Percentiles rank a stretch among this genome's conserved stretches.
Conservation (phyloP, 2,113 vertebrate species). For the Poeciliopsis occidentalis region DNA sequence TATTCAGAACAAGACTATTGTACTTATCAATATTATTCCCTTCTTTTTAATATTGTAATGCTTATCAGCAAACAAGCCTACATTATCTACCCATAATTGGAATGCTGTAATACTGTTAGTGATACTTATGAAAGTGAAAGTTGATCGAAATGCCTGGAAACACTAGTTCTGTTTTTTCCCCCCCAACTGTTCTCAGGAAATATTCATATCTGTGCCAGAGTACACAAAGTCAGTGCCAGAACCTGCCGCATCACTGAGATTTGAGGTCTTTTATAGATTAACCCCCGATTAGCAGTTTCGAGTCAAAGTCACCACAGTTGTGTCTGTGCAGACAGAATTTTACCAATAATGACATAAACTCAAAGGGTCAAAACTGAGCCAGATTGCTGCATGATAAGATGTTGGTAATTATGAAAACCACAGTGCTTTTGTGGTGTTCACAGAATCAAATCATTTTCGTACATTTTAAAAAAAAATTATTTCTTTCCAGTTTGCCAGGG, state of each 20-base stretch:
- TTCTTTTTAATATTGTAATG: conserved; percentile 35
- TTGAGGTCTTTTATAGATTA: conserved; percentile 50
- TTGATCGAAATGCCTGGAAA: background rate
- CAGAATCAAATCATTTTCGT: background rate
- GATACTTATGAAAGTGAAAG: conserved; percentile 14
- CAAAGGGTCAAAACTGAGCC: conserved; percentile 24
- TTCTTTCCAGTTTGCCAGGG: conserved; percentile 89
- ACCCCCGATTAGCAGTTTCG: conserved; percentile 53
- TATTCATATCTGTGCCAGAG: conserved; percentile 41
- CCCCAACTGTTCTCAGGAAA: conserved; percentile 46
- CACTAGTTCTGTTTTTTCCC: conserved; percentile 36
- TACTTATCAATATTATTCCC: conserved; percentile 26
- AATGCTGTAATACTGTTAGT: conserved; percentile 6
- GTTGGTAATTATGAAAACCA: conserved; percentile 21
- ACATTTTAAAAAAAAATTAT: accelerated
- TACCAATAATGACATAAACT: conserved; percentile 35
- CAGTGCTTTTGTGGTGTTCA: conserved; percentile 3
- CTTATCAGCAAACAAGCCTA: conserved; percentile 21
- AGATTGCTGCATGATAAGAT: conserved; percentile 39
- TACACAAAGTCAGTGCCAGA: conserved; percentile 53
- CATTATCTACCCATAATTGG: conserved; percentile 1
- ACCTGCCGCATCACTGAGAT: conserved; percentile 37
- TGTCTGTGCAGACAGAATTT: conserved; percentile 40
- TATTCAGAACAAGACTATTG: conserved; percentile 1
- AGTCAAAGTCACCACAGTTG: conserved; percentile 48